phyloP scores from a whole-genome alignment of 2,113 vertebrate species.

The Salvelinus fontinalis region DNA sequence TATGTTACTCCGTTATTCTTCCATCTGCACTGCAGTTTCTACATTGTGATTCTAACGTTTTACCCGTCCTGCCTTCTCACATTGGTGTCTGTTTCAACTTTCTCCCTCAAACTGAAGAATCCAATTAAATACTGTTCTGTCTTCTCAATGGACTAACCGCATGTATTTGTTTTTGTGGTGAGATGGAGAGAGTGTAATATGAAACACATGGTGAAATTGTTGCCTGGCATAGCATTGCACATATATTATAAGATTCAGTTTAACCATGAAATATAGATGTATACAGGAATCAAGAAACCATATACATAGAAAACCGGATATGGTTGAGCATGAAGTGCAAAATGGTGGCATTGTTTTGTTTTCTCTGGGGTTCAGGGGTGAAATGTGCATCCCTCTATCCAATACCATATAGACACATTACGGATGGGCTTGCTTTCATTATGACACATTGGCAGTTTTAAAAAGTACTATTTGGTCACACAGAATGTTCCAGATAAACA shows the following conservation, averaged over 20 bases:
- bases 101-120: constrained; percentile 12
- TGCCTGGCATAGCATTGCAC: constrained; percentile 8
- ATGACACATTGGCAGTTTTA: constrained; percentile 20
- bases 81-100: constrained; percentile 1
- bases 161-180: constrained; percentile 1
- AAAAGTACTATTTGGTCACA: neutral
- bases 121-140: constrained; percentile 4
- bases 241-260: constrained; percentile 21
- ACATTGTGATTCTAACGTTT: constrained; percentile 1
- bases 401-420: neutral
- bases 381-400: neutral
- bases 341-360: constrained; percentile 2
- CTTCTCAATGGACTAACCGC: constrained; percentile 12
- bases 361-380: neutral
- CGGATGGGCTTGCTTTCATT: neutral
- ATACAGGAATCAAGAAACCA: constrained; percentile 24
- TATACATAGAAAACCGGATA: constrained; percentile 16
- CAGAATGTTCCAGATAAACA: constrained; percentile 17
- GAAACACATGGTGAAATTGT: constrained; percentile 26
- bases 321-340: constrained; percentile 30
- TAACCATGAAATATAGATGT: constrained; percentile 38
- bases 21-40: constrained; percentile 9
- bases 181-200: neutral
- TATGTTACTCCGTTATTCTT: constrained; percentile 24
- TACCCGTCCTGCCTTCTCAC: neutral